Conservation (phyloP, 2,888 invertebrate species). For the Trisateles emortualis region DNA sequence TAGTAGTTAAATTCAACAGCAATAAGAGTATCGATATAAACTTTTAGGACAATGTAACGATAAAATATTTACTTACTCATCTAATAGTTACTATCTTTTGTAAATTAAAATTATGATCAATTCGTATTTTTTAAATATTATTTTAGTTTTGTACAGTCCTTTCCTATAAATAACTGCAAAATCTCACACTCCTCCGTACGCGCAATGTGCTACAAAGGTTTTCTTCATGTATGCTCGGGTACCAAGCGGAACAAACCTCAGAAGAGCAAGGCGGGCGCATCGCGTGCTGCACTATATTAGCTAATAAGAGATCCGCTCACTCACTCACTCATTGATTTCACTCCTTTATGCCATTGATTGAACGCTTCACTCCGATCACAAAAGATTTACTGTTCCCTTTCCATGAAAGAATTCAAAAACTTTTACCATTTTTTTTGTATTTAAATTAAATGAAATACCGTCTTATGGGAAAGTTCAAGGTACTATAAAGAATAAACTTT, state of each 20-base stretch:
- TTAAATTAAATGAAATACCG: conserved; percentile 33
- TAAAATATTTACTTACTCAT: too few species aligned
- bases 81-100: too few species aligned
- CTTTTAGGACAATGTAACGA: too few species aligned
- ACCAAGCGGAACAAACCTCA: conserved; percentile 32
- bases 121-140: too few species aligned
- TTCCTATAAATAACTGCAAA: too few species aligned
- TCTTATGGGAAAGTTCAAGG: conserved; percentile 26
- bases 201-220: too few species aligned
- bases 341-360: conserved; percentile 61
- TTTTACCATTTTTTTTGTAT: conserved; percentile 20
- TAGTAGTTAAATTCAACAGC: neutral
- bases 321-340: conserved; percentile 62
- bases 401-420: conserved; percentile 19
- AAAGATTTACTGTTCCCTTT: conserved; percentile 33
- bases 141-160: too few species aligned
- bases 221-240: too few species aligned
- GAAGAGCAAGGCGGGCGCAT: conserved; percentile 43
- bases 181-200: too few species aligned
- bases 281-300: conserved; percentile 70
- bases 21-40: too few species aligned
- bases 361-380: conserved; percentile 43
- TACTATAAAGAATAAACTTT: conserved; percentile 26
- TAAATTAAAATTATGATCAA: too few species aligned
- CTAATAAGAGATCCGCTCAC: conserved; percentile 63